Base-by-base conservation (phyloP, 2,797 vertebrate genomes). In the Telmatherina bonti region DNA sequence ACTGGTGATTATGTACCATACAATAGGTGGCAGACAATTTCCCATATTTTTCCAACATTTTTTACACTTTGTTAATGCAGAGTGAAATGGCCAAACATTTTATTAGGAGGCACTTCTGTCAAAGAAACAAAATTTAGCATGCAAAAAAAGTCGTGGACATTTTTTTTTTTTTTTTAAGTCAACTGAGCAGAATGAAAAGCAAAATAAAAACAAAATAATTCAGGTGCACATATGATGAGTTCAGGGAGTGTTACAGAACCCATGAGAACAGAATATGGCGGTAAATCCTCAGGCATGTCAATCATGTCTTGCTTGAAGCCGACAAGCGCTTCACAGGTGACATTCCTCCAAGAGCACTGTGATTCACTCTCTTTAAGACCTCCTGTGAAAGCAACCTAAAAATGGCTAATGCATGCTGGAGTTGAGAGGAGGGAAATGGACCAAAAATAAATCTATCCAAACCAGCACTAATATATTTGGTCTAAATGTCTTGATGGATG, bases 401-500 rank as follows among this genome's bases (percentile, higher is more conserved):
- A 76, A 81, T 51, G 83, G 83, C 67, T 75, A 90, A 93, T 88
- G 89, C 93, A 93, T 81, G 92, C 90, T 85, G 77, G 67, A 87
- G 72, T 35, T 52, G 69, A 84, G 67, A 60, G 67, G 54, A 58
- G 92, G 67, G 91, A 93, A 93, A 93, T 66, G 53, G 72, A 84
- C 68, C 87, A 84, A 90, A 45, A 89, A 81, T 93, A 94, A 94
- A 94, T 93, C 93, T 94, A 95, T 92, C 93, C 94, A 94, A 94
- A 94, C 93, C 96, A 96, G 95, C 92, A 86, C 96, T 96, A 92
- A 41, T 88, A 93, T 90, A 97, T 97, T 97, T 97, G 96, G 96
- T 97, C 96, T 96, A 96, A 94, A 93, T 96, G 94, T 96, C 93
- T 93, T 91, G 93, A 95, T 96, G 95, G 95, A 96, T 96, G 96